phyloP scores from a whole-genome alignment of 2,113 vertebrate genomes.

The Mola mola region DNA sequence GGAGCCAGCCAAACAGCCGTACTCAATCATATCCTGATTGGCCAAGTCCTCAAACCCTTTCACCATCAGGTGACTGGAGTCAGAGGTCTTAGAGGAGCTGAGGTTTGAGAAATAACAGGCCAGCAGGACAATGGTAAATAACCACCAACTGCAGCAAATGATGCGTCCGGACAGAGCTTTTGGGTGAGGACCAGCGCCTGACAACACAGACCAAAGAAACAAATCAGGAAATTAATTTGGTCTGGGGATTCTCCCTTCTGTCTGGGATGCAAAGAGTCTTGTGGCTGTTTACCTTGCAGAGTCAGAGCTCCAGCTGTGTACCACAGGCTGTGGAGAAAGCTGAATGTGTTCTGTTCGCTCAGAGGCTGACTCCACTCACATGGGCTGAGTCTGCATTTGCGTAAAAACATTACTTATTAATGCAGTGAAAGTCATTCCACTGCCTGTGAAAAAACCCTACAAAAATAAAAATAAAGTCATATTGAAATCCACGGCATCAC shows the following conservation, averaged over 20 bases:
- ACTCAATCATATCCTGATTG: constrained; percentile 86
- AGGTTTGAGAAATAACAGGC: constrained; percentile 88
- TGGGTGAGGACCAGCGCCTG: constrained; percentile 87
- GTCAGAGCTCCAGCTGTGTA: constrained; percentile 86
- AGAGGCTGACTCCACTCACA: constrained; percentile 87
- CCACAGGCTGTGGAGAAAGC: constrained; percentile 88
- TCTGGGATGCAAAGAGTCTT: not conserved
- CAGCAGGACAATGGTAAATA: constrained; percentile 85
- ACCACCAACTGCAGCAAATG: constrained; percentile 87
- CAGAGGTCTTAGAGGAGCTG: constrained; percentile 75
- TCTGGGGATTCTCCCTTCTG: not conserved
- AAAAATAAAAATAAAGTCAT: not conserved
- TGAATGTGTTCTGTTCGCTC: constrained; percentile 83
- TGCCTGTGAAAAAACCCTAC: too few relatives aligned
- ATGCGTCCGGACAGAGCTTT: constrained; percentile 84
- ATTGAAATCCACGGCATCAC: constrained; percentile 16
- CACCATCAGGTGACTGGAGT: constrained; percentile 77
- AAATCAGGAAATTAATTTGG: not conserved
- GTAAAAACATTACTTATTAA: constrained; percentile 12
- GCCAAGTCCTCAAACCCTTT: constrained; percentile 89
- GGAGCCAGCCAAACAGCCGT: constrained; percentile 85
- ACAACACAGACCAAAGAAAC: not conserved
- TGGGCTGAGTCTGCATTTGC: constrained; percentile 84
- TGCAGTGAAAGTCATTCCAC: constrained; percentile 7
- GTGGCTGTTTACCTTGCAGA: constrained; percentile 83